These are phyloP conservation scores for Illadopsis cleaveri DNA, from an alignment of 2,113 vertebrate genomes.

Conservation along the genomic window DNA sequence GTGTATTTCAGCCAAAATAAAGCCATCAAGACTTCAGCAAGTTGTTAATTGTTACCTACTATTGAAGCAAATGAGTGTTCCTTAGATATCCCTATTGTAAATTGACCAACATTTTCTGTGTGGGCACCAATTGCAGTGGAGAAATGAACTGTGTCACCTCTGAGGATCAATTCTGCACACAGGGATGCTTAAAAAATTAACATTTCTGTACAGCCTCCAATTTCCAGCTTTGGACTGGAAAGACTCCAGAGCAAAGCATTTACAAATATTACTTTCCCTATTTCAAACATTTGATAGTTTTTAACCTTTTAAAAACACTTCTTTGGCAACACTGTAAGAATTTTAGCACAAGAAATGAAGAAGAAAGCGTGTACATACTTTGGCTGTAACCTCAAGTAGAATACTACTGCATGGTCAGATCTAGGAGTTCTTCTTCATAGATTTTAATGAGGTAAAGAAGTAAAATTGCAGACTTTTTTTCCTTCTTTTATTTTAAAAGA, in stretches of 20 bases:
- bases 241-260: neutral
- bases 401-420: neutral
- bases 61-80: neutral
- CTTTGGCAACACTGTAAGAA: neutral
- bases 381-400: neutral
- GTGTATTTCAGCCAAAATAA: neutral
- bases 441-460: neutral
- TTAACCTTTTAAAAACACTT: neutral
- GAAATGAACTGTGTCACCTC: neutral
- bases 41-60: neutral
- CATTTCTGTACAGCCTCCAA: neutral
- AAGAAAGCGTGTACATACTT: neutral
- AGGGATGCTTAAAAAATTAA: neutral
- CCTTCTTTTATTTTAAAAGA: neutral
- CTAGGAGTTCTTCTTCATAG: neutral
- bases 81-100: neutral
- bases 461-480: neutral
- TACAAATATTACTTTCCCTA: neutral
- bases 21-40: neutral
- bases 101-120: neutral
- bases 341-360: neutral
- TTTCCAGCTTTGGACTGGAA: neutral
- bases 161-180: neutral
- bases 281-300: neutral
- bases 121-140: neutral